Evolutionary conservation across 2,113 vertebrate species (phyloP).

Genomic region (Larimichthys polyactis): DNA sequence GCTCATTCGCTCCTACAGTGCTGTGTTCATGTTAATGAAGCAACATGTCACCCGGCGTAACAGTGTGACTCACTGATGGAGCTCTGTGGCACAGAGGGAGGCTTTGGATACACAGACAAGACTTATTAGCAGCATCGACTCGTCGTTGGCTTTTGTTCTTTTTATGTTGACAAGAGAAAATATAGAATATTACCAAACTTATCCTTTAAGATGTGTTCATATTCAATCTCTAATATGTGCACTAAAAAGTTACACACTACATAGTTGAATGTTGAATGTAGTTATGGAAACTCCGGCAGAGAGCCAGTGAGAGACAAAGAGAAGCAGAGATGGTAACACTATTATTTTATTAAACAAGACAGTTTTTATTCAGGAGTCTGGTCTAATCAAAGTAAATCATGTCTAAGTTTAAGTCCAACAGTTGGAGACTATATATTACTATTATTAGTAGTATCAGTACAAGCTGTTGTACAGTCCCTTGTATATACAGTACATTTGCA

Average conservation of each 20-base stretch:
- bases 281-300: neutral
- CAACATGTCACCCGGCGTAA: too few relatives aligned
- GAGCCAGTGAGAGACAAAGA: neutral
- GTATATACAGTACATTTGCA: neutral
- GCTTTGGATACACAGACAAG: neutral
- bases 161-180: neutral
- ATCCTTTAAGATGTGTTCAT: neutral
- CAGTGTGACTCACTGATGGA: too few relatives aligned
- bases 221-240: neutral
- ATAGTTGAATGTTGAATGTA: too few relatives aligned
- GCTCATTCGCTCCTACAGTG: too few relatives aligned
- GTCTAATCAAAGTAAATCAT: neutral
- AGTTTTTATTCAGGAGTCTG: neutral
- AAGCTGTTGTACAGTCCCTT: neutral
- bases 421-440: neutral
- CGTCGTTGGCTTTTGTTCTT: neutral
- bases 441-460: neutral
- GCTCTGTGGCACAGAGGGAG: neutral
- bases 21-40: too few relatives aligned
- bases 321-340: too few relatives aligned
- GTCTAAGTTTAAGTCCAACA: neutral
- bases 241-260: neutral
- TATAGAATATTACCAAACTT: neutral
- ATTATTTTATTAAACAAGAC: neutral
- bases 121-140: neutral